Evolutionary conservation across 2,113 vertebrate genomes (phyloP).

Genomic region (Leuciscus idus): DNA sequence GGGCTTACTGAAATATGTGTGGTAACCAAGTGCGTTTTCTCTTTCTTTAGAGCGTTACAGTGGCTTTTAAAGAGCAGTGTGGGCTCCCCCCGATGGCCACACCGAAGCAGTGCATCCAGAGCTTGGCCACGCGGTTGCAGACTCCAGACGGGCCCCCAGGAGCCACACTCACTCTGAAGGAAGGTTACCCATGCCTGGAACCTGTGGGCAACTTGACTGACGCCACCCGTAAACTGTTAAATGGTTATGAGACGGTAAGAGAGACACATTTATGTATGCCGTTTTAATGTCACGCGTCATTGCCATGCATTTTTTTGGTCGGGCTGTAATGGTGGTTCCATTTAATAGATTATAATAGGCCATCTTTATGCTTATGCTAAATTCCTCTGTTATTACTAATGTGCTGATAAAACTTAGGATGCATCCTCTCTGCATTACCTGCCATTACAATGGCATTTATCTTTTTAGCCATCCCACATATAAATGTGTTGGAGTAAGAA

Average conservation of each 20-base stretch:
- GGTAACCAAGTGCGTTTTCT: conserved; percentile 2
- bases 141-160: conserved; percentile 80
- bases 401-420: background rate
- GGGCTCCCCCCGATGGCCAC: conserved; percentile 92
- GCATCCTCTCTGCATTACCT: background rate
- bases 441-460: conserved; percentile 19
- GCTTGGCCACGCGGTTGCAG: conserved; percentile 86
- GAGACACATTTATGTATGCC: background rate
- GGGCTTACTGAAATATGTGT: background rate
- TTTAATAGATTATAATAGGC: background rate
- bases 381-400: background rate
- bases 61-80: conserved; percentile 94
- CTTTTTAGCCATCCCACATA: background rate
- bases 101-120: conserved; percentile 96
- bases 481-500: background rate
- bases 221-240: conserved; percentile 87
- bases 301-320: background rate
- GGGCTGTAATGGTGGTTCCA: background rate
- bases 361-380: background rate
- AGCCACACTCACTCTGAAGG: conserved; percentile 85
- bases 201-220: conserved; percentile 81
- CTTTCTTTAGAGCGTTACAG: conserved; percentile 81
- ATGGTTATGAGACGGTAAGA: conserved; percentile 89
- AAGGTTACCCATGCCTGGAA: conserved; percentile 89
- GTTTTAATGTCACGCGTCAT: background rate